Conservation (phyloP, 2,888 invertebrate species). For the Aspidapion aeneum region DNA sequence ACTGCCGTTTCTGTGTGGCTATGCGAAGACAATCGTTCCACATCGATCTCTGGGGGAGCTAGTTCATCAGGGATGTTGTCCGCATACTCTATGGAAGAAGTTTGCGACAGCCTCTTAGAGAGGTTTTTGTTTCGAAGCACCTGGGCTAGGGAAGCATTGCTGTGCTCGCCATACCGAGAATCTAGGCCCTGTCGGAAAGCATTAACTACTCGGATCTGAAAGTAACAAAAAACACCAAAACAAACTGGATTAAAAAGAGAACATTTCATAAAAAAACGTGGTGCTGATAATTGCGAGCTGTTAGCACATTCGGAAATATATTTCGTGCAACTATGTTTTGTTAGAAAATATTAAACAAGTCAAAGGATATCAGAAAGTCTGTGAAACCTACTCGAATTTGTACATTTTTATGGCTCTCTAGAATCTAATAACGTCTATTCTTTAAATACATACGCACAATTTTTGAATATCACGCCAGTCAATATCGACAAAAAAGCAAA, state of each 20-base stretch:
- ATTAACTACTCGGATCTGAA: slow-evolving; percentile 99
- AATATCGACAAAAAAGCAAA: no score
- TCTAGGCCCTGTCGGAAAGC: slow-evolving; percentile 99
- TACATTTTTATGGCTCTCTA: no score
- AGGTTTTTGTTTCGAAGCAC: slow-evolving; percentile 91
- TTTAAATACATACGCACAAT: no score
- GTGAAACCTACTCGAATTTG: no score
- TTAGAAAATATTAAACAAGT: not conserved
- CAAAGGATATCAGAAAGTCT: no score
- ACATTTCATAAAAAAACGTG: slow-evolving; percentile 42
- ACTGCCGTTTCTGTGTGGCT: slow-evolving; percentile 95
- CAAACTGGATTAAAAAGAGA: slow-evolving; percentile 50
- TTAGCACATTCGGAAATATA: slow-evolving; percentile 47
- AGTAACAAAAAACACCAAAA: slow-evolving; percentile 53
- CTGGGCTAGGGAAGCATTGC: slow-evolving; percentile 89
- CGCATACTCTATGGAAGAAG: slow-evolving; percentile 89
- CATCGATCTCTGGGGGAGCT: slow-evolving; percentile 88
- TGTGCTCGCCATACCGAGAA: slow-evolving; percentile 88
- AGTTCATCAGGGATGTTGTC: slow-evolving; percentile 85
- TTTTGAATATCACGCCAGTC: no score
- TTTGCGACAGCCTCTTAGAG: slow-evolving; percentile 87
- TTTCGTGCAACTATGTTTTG: slow-evolving; percentile 37
- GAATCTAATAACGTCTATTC: no score
- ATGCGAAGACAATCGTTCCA: slow-evolving; percentile 88
- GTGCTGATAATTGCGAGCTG: slow-evolving; percentile 38